Conservation (phyloP, 2,888 invertebrate genomes). For the Lithosia quadra region DNA sequence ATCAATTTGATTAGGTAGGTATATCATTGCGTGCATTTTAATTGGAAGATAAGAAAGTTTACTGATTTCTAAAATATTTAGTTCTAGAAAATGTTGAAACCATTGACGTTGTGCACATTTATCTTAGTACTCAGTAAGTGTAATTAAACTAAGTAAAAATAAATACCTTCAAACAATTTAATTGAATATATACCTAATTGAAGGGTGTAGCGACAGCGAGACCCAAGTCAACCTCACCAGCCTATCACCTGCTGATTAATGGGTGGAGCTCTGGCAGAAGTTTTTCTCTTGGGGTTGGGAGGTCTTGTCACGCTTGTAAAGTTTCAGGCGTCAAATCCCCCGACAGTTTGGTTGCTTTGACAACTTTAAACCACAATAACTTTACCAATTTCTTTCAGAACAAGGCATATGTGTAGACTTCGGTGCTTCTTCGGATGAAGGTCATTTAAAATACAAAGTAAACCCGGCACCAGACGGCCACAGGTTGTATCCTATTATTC, state of each 20-base stretch:
- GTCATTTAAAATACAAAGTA: constrained; percentile 42
- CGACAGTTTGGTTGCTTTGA: too few relatives aligned
- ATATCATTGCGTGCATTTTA: constrained; percentile 44
- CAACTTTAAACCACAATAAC: too few relatives aligned
- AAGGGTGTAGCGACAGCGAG: too few relatives aligned
- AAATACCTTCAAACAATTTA: neutral
- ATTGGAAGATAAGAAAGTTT: constrained; percentile 60
- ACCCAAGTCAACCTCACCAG: too few relatives aligned
- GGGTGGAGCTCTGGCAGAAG: too few relatives aligned
- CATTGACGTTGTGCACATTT: constrained; percentile 39
- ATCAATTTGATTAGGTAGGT: constrained; percentile 36
- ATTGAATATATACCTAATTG: neutral
- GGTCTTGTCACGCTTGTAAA: too few relatives aligned
- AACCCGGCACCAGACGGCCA: constrained; percentile 68
- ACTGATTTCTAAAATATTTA: constrained; percentile 28
- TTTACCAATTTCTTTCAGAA: constrained; percentile 18
- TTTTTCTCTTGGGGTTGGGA: too few relatives aligned
- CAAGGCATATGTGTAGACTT: constrained; percentile 30
- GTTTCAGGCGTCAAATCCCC: too few relatives aligned
- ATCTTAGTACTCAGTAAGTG: constrained; percentile 49
- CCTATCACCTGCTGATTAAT: too few relatives aligned
- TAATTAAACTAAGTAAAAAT: neutral
- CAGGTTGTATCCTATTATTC: constrained; percentile 55
- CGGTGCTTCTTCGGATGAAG: constrained; percentile 14
- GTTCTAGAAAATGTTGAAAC: constrained; percentile 39